These are phyloP conservation scores for Rhamphomyia laevipes DNA, from an alignment of 2,888 invertebrate genomes.

Conservation along the genomic window DNA sequence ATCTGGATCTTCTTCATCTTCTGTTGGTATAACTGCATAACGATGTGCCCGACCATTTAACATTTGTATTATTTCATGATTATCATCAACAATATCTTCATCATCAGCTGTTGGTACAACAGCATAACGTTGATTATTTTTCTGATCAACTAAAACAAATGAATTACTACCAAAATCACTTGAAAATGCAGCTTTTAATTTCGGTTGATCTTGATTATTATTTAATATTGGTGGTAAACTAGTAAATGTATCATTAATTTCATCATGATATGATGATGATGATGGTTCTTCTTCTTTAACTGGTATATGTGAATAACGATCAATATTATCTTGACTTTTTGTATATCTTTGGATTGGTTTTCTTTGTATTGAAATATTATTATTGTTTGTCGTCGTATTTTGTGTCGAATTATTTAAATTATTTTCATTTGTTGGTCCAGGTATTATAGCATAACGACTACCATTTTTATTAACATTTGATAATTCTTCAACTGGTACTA, in stretches of 20 bases:
- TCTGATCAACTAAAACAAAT: slow-evolving; percentile 42
- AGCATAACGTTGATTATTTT: slow-evolving; percentile 45
- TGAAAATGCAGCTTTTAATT: slow-evolving; percentile 35
- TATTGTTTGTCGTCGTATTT: slow-evolving; percentile 32
- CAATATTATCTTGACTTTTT: slow-evolving; percentile 33
- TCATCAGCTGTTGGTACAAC: slow-evolving; percentile 55
- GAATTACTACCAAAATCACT: slow-evolving; percentile 37
- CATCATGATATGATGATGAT: slow-evolving; percentile 29
- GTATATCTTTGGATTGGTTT: slow-evolving; percentile 34
- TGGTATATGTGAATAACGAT: slow-evolving; percentile 22
- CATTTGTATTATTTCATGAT: slow-evolving; percentile 38
- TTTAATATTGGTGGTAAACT: slow-evolving; percentile 29
- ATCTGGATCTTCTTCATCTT: slow-evolving; percentile 36
- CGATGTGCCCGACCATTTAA: slow-evolving; percentile 38
- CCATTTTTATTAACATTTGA: slow-evolving; percentile 21
- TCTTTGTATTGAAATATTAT: slow-evolving; percentile 17
- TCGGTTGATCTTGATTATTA: slow-evolving; percentile 16
- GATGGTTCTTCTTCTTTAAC: slow-evolving; percentile 19
- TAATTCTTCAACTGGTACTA: slow-evolving; percentile 41
- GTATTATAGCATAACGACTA: slow-evolving; percentile 33
- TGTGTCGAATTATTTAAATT: slow-evolving; percentile 15
- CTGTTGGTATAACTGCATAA: slow-evolving; percentile 49
- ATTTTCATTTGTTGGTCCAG: slow-evolving; percentile 26
- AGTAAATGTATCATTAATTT: slow-evolving; percentile 26
- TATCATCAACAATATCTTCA: slow-evolving; percentile 37